Evolutionary conservation across 2,797 vertebrate genomes (phyloP).

Genomic region (Acridotheres tristis): DNA sequence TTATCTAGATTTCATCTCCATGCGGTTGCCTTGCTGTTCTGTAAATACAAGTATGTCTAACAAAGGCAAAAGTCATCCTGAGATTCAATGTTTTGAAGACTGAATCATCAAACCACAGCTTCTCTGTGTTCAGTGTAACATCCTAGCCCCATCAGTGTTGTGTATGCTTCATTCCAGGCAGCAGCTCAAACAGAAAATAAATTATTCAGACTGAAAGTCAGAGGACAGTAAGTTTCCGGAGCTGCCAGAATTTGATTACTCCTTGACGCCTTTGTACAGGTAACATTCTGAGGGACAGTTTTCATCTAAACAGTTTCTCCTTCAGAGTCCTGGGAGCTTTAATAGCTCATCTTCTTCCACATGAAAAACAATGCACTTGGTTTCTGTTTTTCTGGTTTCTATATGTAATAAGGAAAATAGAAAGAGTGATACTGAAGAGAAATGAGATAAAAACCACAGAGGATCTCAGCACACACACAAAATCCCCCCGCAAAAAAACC

Average conservation of each 20-base stretch:
- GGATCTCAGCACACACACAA: neutral
- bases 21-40: neutral
- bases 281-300: neutral
- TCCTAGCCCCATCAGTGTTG: neutral
- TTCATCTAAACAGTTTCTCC: neutral
- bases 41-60: neutral
- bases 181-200: neutral
- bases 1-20: neutral
- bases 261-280: neutral
- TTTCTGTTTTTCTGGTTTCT: neutral
- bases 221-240: conserved; percentile 5
- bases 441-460: neutral
- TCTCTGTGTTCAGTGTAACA: neutral
- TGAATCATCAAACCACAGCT: neutral
- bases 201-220: conserved; percentile 25
- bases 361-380: neutral
- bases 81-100: neutral
- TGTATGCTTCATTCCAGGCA: neutral
- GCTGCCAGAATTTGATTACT: neutral
- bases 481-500: neutral
- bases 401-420: neutral
- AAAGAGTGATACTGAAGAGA: neutral
- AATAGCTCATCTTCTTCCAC: neutral
- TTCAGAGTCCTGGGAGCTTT: neutral
- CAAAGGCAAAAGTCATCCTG: neutral